phyloP scores from a whole-genome alignment of 2,113 vertebrate genomes.

The Pseudonaja textilis region DNA sequence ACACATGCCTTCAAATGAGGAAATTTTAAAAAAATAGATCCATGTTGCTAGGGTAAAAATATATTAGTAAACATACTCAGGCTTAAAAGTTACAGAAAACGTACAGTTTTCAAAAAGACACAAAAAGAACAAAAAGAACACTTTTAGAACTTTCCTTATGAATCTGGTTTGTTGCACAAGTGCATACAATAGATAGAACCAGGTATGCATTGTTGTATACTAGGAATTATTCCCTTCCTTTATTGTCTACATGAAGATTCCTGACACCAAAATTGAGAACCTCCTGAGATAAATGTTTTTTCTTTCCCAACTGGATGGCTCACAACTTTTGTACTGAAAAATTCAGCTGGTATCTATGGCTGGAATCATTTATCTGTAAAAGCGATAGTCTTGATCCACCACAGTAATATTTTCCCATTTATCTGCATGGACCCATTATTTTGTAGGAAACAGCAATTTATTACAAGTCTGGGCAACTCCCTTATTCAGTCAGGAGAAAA shows the following conservation, averaged over 20 bases:
- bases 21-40: neutral
- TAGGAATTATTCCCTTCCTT: neutral
- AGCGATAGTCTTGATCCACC: neutral
- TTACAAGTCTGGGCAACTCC: neutral
- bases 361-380: neutral
- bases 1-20: neutral
- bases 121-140: neutral
- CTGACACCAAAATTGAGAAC: neutral
- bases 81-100: neutral
- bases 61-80: neutral
- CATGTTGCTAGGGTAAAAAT: neutral
- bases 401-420: neutral
- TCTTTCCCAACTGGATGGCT: neutral
- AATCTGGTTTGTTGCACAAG: neutral
- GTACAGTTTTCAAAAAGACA: too few relatives aligned
- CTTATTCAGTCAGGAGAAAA: neutral
- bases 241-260: neutral
- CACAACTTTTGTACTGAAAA: neutral
- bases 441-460: neutral
- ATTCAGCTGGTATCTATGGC: neutral
- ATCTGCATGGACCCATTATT: neutral
- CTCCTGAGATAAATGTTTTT: neutral
- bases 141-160: neutral
- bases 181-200: neutral
- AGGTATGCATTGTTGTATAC: neutral